Conservation (phyloP, 30 jellyfish, hydroid and myxozoan species). For the Euphysa ruthae region DNA sequence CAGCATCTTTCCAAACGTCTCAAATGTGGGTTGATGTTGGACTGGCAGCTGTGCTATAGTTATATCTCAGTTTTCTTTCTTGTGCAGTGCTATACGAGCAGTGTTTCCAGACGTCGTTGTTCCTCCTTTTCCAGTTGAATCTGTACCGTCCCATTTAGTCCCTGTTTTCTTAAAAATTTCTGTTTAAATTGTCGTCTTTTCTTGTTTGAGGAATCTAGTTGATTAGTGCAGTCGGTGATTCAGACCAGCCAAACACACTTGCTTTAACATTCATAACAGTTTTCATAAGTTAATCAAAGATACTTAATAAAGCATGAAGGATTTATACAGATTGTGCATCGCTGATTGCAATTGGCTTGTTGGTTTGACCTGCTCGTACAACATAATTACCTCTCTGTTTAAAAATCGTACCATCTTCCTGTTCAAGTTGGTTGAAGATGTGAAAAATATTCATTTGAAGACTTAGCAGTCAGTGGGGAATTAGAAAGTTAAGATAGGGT, state of each 20-base stretch:
- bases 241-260: not conserved
- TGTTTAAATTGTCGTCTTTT: not conserved
- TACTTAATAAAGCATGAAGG: constrained; percentile 15
- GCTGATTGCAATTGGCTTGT: not conserved
- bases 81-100: constrained; percentile 11
- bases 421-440: not conserved
- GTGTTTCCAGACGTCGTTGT: constrained; percentile 21
- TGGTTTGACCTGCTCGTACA: not conserved
- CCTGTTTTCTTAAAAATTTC: not conserved
- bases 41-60: not conserved
- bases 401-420: not conserved
- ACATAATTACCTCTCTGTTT: not conserved
- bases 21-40: not conserved
- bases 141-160: constrained; percentile 3
- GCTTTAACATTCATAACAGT: not conserved
- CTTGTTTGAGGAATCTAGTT: not conserved
- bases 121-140: constrained; percentile 25
- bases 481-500: not conserved
- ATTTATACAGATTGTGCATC: not conserved
- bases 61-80: not conserved
- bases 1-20: not conserved
- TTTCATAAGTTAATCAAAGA: not conserved
- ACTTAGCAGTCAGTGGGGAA: not conserved
- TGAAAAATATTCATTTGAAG: not conserved
- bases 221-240: not conserved